Evolutionary conservation across 2,888 invertebrate species (phyloP).

Genomic region (Drosophila neoperkinsi): DNA sequence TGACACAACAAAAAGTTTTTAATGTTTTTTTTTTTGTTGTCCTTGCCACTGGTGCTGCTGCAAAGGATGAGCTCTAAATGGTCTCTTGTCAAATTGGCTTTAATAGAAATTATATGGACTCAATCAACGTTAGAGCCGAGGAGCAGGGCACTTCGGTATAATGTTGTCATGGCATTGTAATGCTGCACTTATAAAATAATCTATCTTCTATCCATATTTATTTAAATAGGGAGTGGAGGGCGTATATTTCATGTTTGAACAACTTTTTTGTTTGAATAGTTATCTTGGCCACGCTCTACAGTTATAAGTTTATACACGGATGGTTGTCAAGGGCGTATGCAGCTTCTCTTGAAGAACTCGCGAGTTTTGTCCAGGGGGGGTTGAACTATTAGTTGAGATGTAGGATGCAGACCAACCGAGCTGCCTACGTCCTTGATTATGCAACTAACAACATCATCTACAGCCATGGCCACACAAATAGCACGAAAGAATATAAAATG

Average conservation of each 20-base stretch:
- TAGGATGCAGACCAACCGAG: too few relatives aligned
- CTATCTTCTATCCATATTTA: neutral
- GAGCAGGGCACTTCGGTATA: neutral
- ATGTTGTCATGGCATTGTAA: neutral
- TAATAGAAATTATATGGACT: conserved; percentile 74
- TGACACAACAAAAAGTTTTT: conserved; percentile 74
- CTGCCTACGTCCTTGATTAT: too few relatives aligned
- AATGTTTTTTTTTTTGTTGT: conserved; percentile 24
- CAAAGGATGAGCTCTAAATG: neutral
- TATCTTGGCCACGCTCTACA: neutral
- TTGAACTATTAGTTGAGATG: too few relatives aligned
- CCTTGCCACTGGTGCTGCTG: conserved; percentile 12
- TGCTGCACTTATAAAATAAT: neutral
- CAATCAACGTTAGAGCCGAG: conserved; percentile 49
- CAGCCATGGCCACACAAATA: too few relatives aligned
- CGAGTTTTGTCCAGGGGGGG: too few relatives aligned
- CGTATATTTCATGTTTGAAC: neutral
- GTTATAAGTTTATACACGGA: neutral
- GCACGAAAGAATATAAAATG: neutral
- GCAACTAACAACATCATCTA: too few relatives aligned
- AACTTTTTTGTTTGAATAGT: neutral
- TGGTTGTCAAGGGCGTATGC: too few relatives aligned
- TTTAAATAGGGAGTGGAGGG: neutral
- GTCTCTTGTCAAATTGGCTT: conserved; percentile 64
- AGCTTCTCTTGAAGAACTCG: too few relatives aligned